Conservation (phyloP, 2,797 vertebrate genomes). For the Alca torda region DNA sequence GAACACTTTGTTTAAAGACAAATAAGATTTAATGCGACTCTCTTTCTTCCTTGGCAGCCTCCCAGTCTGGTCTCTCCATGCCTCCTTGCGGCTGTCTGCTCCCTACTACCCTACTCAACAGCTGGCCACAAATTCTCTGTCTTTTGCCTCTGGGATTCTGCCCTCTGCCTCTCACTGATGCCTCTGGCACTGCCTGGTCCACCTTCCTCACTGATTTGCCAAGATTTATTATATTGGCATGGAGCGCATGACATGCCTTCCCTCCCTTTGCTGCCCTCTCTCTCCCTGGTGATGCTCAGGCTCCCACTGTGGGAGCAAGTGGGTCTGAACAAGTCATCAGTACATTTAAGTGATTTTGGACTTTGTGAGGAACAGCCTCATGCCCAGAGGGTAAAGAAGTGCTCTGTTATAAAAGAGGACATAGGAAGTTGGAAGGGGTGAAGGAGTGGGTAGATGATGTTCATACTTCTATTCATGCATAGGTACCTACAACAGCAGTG, state of each 20-base stretch:
- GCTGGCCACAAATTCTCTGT: not conserved
- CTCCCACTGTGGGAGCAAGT: not conserved
- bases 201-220: not conserved
- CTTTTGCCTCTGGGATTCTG: not conserved
- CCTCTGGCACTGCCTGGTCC: not conserved
- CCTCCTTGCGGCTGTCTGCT: conserved; percentile 41
- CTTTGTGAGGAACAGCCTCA: not conserved
- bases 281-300: not conserved
- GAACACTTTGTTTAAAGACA: conserved; percentile 75
- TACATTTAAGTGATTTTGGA: not conserved
- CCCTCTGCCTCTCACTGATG: not conserved
- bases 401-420: not conserved
- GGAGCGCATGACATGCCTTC: accelerated
- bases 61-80: conserved; percentile 58
- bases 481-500: not conserved
- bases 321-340: not conserved
- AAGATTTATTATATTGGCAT: not conserved
- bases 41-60: conserved; percentile 60
- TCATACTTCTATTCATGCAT: not conserved
- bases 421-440: not conserved
- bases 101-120: not conserved
- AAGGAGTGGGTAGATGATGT: not conserved
- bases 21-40: conserved; percentile 68
- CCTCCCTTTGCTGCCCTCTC: not conserved
- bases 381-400: not conserved